Base-by-base conservation (phyloP, 2,888 invertebrate species). In the Troglohyphantes excavatus region DNA sequence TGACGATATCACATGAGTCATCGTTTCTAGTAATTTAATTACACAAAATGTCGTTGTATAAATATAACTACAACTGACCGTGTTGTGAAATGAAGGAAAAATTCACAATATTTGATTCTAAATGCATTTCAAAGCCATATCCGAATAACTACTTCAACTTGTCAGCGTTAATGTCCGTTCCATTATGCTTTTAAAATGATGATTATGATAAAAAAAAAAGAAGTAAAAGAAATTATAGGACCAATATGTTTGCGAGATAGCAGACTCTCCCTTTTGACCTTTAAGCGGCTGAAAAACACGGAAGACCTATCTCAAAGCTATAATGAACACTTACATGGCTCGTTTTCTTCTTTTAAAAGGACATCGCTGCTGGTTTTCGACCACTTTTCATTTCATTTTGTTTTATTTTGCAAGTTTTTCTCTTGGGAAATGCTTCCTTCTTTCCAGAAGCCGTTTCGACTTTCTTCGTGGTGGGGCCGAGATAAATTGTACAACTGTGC, bases 151-250 rank as follows among this genome's bases (percentile, higher is more conserved):
- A n/a, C 53, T 63, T 68, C 72, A 70, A 68, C 81, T 81, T 81
- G 84, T 75, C 67, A 76, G 67, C 65, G 29, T 75, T 67, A 84
- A 84, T 84, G 67, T 33, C 84, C 17, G 21, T 67, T 67, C 75
- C 7, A 67, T 84, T 67, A 75, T 67, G 29, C 23, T 76, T 53
- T 26, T 84, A 76, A 84, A 75, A 59, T 65, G 33, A 43, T 53
- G 67, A 84, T 75, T 75, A 84, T 84, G 84, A 84, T 65, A 84
- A 84, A 83, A 75, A 43, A 39, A 5, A 61, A 84, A 65, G 33
- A 21, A 53, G 53, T n/a, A 39, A 65, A 84, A 67, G 43, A 63
- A 53, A 76, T 75, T 59, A n/a, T n/a, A 67, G 53, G 39, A 59
- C 53, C 67, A 84, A 76, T 84, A 84, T 84, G 75, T 75, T 29